Percentiles rank a stretch among this genome's conserved stretches.
phyloP scores from a whole-genome alignment of 2,797 vertebrate genomes.

The Tragopan temminckii region DNA sequence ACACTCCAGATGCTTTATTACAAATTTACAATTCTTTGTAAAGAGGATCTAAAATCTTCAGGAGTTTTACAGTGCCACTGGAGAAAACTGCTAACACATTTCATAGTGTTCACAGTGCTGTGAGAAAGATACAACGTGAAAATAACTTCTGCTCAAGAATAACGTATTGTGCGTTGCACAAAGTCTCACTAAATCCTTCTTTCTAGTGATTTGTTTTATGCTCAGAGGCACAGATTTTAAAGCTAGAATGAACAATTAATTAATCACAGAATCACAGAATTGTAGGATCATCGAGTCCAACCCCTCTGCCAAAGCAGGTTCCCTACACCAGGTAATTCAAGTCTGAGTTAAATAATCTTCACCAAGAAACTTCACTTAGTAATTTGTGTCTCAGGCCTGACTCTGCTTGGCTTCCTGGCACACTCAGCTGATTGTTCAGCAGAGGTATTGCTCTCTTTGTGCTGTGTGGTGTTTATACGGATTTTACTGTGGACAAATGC shows the following conservation, averaged over 20 bases:
- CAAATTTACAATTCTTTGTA: not conserved
- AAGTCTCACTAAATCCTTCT: not conserved
- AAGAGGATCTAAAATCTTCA: not conserved
- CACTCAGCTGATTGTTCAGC: not conserved
- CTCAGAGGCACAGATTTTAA: not conserved
- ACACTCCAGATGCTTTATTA: not conserved
- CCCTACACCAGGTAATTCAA: too few species aligned
- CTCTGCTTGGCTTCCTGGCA: not conserved
- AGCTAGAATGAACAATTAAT: not conserved
- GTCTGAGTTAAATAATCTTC: not conserved
- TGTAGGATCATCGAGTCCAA: too few species aligned
- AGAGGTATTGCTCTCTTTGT: accelerated
- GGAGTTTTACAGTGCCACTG: not conserved
- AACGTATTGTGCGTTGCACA: not conserved
- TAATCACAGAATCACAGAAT: too few species aligned
- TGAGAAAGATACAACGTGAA: not conserved
- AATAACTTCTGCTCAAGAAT: not conserved
- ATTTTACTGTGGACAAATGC: not conserved
- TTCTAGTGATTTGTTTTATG: not conserved
- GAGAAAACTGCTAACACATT: not conserved
- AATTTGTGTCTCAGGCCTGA: not conserved
- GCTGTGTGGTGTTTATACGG: not conserved
- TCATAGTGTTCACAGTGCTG: not conserved
- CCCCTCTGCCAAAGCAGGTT: too few species aligned
- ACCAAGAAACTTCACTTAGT: not conserved